A percentile compares a stretch with the other conserved stretches of the same genome.
Evolutionary conservation across 2,888 invertebrate species (phyloP).

Genomic region (Hybos culiciformis): DNA sequence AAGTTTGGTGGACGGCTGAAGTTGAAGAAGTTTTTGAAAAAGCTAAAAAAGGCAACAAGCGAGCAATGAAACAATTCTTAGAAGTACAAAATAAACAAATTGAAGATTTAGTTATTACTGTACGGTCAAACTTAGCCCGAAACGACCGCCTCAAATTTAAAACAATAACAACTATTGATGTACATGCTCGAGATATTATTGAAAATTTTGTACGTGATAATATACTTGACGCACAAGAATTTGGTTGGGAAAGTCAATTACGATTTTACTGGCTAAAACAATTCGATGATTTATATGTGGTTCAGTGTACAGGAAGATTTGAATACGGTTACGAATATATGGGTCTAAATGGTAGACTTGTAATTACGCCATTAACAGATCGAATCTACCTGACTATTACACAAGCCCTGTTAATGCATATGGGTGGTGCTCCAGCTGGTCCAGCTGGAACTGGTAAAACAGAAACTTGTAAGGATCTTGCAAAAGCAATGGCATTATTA

Average conservation of each 20-base stretch:
- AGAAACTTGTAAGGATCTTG: slow-evolving; percentile 82
- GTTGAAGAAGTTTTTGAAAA: slow-evolving; percentile 77
- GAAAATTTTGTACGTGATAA: slow-evolving; percentile 68
- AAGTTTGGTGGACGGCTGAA: slow-evolving; percentile 93
- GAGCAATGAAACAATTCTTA: slow-evolving; percentile 84
- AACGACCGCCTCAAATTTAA: slow-evolving; percentile 82
- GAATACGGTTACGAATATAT: slow-evolving; percentile 93
- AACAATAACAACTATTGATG: slow-evolving; percentile 79
- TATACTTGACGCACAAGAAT: slow-evolving; percentile 70
- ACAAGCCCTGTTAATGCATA: slow-evolving; percentile 79
- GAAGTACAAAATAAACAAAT: slow-evolving; percentile 62
- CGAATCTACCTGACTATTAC: slow-evolving; percentile 86
- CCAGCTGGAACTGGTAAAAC: slow-evolving; percentile 52
- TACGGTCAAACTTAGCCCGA: slow-evolving; percentile 50
- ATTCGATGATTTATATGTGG: slow-evolving; percentile 64
- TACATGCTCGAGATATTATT: slow-evolving; percentile 82
- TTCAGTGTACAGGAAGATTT: slow-evolving; percentile 73
- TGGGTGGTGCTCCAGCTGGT: slow-evolving; percentile 85
- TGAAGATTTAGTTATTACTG: slow-evolving; percentile 65
- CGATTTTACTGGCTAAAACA: slow-evolving; percentile 82
- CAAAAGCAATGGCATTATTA: slow-evolving; percentile 71
- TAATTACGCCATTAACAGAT: slow-evolving; percentile 85
- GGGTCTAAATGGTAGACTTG: slow-evolving; percentile 82
- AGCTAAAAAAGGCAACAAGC: slow-evolving; percentile 55
- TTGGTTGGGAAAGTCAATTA: slow-evolving; percentile 89